Evolutionary conservation across 1,140 invertebrate genomes (phyloP), one percentile per base, ranked within the genome.

Genomic region (Tribolium madens): DNA sequence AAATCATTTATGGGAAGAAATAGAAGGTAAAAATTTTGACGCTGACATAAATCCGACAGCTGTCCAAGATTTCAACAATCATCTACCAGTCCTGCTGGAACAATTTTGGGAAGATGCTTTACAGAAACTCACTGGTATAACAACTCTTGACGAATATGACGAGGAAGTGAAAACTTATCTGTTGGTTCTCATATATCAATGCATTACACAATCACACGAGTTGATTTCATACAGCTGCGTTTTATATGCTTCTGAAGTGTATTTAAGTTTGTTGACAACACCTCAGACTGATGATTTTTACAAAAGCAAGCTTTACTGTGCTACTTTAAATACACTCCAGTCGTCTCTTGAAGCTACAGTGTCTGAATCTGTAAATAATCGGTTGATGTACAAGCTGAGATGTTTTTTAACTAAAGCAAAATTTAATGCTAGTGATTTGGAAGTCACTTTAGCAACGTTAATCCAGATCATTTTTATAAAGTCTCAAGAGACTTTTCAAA

Each of bases 31-130:
- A 6, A 18, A 52, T 4, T 10, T 9, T 0, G 17, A 72, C 13
- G 4, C 1, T n/a, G 70, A 72, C 6, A 72, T 50, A 50, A 33
- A 12, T 9, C 7, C 70, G 5, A 14, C 14, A 13, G n/a, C 50
- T 14, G 10, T 72, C 10, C 18, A 50, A 14, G 46, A 72, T 9
- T 72, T 52, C 47, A 72, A 72, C 14, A 72, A 72, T 10, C 70
- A 72, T n/a, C 52, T 72, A 31, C 70, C 70, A 10, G 70, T 72
- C 13, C 46, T 72, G 0, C 15, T 72, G 10, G 70, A 72, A 48
- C 46, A 72, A 21, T 72, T 72, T 52, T 48, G 46, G 46, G 70
- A 72, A 72, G 26, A 21, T 21, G 70, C 70, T n/a, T 52, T 72
- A 72, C 4, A 72, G 7, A 72, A 72, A 31, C 17, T 72, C 3